Evolutionary conservation across 1,140 invertebrate genomes (phyloP), one percentile per base, ranked within the genome.

Genomic region (Hyposmocoma kahamanoa): DNA sequence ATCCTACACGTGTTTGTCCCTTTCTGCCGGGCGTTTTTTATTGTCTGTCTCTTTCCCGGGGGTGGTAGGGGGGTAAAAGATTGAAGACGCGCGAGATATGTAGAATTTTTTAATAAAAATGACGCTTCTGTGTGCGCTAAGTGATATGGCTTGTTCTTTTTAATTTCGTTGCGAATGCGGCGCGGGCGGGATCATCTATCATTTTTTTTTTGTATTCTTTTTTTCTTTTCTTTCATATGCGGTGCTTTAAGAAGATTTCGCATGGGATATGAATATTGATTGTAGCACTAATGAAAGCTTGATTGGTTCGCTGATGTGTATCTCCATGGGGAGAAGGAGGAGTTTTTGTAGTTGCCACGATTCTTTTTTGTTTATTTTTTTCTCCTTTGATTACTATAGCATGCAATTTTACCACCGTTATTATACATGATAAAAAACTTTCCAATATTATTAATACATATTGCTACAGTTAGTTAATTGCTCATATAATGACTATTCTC

Each of bases 61-160:
- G 49, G 62, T n/a, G n/a, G n/a, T n/a, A n/a, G n/a, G n/a, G n/a
- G n/a, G n/a, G n/a, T n/a, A n/a, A n/a, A n/a, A n/a, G n/a, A n/a
- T 59, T 53, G 71, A 80, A 78, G 76, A 79, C 69, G 72, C 73
- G 69, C 67, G 58, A 76, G 79, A 84, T 84, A 81, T 84, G 80
- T 84, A 84, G 80, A 78, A 84, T 75, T 81, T 83, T 83, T 84
- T 84, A 81, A 84, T 80, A 81, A 81, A 74, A 81, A 77, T 63
- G 74, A 44, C 72, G 77, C 65, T 59, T 72, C 69, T 78, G 80
- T 81, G 80, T 81, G 77, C 75, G 70, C 76, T 84, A 84, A 84
- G 77, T 84, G 78, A 82, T 84, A 82, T 82, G 77, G 64, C 77
- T 80, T 84, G 80, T 84, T 84, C 74, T 81, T 84, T 84, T 84